A percentile compares a stretch with the other conserved stretches of the same genome.
Conservation (phyloP, 2,113 vertebrate species). For the Scopus umbretta region DNA sequence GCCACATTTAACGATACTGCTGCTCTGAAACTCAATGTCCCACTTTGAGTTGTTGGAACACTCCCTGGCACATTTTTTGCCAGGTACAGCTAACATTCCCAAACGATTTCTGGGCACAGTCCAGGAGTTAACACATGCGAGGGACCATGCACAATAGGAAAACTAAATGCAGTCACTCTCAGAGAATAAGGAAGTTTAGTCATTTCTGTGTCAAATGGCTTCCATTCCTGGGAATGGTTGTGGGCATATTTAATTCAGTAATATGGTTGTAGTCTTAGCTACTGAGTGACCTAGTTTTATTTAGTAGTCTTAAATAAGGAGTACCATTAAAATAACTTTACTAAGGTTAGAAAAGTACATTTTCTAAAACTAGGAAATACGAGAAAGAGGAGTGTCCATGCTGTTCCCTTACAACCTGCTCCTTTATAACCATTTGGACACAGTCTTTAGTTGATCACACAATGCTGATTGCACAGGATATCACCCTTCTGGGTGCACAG, state of each 20-base stretch:
- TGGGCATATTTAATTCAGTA: background rate
- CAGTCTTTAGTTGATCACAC: background rate
- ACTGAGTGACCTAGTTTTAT: background rate
- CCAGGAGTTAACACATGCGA: background rate
- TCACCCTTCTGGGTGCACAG: background rate
- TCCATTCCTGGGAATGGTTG: background rate
- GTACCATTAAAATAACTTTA: background rate
- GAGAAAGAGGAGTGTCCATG: background rate
- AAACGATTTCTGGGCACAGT: background rate
- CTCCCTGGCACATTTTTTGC: background rate
- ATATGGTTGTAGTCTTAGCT: background rate
- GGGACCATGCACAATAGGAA: fast-evolving
- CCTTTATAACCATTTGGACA: background rate
- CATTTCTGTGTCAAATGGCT: background rate
- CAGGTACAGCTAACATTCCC: background rate
- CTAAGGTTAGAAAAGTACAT: background rate
- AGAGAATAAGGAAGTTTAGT: background rate
- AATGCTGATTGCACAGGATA: background rate
- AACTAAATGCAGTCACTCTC: background rate
- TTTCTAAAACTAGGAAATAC: background rate
- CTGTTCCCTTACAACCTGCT: background rate
- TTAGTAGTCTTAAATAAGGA: background rate
- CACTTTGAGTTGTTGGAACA: background rate
- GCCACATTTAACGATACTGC: background rate
- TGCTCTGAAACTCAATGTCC: background rate